A percentile compares a stretch with the other conserved stretches of the same genome.
Evolutionary conservation across 1,140 invertebrate species (phyloP).

Genomic region (Papilio xuthus): DNA sequence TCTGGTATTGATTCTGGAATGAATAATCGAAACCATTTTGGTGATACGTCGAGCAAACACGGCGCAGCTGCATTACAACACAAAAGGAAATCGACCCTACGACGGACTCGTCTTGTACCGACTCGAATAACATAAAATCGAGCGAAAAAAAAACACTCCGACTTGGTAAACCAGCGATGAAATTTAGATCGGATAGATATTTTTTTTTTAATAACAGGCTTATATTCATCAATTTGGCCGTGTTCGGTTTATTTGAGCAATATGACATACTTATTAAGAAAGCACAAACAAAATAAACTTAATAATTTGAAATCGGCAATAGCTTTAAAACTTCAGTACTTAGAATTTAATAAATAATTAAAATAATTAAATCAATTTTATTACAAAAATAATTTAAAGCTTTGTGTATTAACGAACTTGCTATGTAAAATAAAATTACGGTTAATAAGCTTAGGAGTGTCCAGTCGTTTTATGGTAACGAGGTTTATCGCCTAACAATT

Average conservation of each 20-base stretch:
- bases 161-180: neutral
- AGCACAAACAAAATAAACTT: too few relatives aligned
- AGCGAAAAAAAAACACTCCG: constrained; percentile 37
- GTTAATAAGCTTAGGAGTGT: constrained; percentile 19
- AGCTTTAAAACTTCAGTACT: neutral
- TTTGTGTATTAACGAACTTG: constrained; percentile 3
- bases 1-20: constrained; percentile 20
- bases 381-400: constrained; percentile 18
- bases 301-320: neutral
- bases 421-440: neutral
- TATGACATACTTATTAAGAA: too few relatives aligned
- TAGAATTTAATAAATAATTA: neutral
- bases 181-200: neutral
- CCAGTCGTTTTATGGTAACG: constrained; percentile 35
- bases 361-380: constrained; percentile 27
- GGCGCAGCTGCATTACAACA: constrained; percentile 31
- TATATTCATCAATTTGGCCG: too few relatives aligned
- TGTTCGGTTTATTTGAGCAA: too few relatives aligned
- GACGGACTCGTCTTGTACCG: neutral
- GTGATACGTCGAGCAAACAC: constrained; percentile 19
- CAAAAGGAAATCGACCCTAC: constrained; percentile 29
- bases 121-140: constrained; percentile 40
- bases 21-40: constrained; percentile 33
- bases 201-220: too few relatives aligned
- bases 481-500: constrained; percentile 33